A percentile compares a stretch with the other conserved stretches of the same genome.
phyloP scores from a whole-genome alignment of 2,888 invertebrate species.

The Ptilodon capucinus region DNA sequence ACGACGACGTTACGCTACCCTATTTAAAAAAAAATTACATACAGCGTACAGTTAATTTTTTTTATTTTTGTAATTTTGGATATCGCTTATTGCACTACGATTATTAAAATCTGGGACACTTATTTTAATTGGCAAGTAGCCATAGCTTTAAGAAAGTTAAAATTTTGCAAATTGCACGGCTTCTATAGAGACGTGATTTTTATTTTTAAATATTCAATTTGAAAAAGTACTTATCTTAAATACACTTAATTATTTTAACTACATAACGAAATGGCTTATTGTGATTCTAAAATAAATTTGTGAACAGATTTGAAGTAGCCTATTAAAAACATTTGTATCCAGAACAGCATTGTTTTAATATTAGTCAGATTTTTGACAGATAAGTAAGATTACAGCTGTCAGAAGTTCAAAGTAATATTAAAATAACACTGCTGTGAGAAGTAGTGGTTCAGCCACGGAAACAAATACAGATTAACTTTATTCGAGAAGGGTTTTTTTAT shows the following conservation, averaged over 20 bases:
- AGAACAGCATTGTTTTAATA: too few species aligned
- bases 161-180: slow-evolving; percentile 13
- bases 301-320: slow-evolving; percentile 5
- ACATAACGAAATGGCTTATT: slow-evolving; percentile 48
- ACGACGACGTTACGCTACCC: slow-evolving; percentile 36
- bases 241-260: slow-evolving; percentile 34
- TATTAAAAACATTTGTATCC: not conserved
- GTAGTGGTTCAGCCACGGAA: too few species aligned
- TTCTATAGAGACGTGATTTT: slow-evolving; percentile 6
- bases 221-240: slow-evolving; percentile 19
- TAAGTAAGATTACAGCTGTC: too few species aligned
- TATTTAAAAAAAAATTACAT: not conserved
- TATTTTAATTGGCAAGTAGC: slow-evolving; percentile 24
- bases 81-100: slow-evolving; percentile 56
- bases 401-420: too few species aligned
- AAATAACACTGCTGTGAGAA: too few species aligned
- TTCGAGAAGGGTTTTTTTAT: not conserved
- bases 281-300: slow-evolving; percentile 33
- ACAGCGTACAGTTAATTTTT: slow-evolving; percentile 29
- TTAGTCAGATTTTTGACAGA: too few species aligned
- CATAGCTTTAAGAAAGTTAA: slow-evolving; percentile 12
- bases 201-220: slow-evolving; percentile 10
- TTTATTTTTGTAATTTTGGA: slow-evolving; percentile 40
- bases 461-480: not conserved
- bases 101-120: slow-evolving; percentile 28